phyloP scores from a whole-genome alignment of 35 echinoderm and acorn worm genomes.

The Acanthaster planci region DNA sequence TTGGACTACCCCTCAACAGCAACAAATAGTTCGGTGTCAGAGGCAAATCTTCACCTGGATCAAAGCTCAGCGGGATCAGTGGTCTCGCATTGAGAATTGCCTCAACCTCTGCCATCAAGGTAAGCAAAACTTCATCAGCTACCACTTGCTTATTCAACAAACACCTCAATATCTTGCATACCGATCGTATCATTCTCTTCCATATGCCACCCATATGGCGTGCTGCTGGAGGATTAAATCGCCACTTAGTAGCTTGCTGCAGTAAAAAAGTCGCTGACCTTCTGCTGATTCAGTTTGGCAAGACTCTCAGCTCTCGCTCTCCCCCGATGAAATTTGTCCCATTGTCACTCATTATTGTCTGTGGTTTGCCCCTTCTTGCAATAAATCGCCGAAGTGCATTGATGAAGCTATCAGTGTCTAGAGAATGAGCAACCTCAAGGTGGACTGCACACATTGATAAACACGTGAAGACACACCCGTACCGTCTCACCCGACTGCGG shows the following conservation, averaged over 20 bases:
- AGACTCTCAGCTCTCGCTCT: constrained; percentile 14
- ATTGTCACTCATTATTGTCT: constrained; percentile 36
- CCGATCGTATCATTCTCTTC: constrained; percentile 46
- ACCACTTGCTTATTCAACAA: constrained; percentile 48
- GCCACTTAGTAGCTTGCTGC: constrained; percentile 52
- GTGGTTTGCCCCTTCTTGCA: background rate
- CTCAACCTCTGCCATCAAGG: constrained; percentile 68
- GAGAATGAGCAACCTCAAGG: constrained; percentile 41
- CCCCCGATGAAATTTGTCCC: constrained; percentile 41
- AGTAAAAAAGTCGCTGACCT: constrained; percentile 10
- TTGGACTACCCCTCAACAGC: background rate
- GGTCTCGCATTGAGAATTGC: constrained; percentile 57
- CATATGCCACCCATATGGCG: constrained; percentile 51
- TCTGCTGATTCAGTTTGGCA: constrained; percentile 15
- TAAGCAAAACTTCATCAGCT: constrained; percentile 33
- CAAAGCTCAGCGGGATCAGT: constrained; percentile 32
- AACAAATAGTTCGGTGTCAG: constrained; percentile 61
- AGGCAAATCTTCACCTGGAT: constrained; percentile 37
- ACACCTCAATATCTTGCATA: constrained; percentile 40
- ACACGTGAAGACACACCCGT: constrained; percentile 76
- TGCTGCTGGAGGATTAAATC: constrained; percentile 58
- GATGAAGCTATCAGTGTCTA: constrained; percentile 50
- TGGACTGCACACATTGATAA: constrained; percentile 55
- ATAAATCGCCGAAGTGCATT: constrained; percentile 64
- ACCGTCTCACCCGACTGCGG: constrained; percentile 55